Percentiles rank a stretch among this genome's conserved stretches.
phyloP scores from a whole-genome alignment of 2,113 vertebrate genomes.

The Serranochromis macrocephalus region DNA sequence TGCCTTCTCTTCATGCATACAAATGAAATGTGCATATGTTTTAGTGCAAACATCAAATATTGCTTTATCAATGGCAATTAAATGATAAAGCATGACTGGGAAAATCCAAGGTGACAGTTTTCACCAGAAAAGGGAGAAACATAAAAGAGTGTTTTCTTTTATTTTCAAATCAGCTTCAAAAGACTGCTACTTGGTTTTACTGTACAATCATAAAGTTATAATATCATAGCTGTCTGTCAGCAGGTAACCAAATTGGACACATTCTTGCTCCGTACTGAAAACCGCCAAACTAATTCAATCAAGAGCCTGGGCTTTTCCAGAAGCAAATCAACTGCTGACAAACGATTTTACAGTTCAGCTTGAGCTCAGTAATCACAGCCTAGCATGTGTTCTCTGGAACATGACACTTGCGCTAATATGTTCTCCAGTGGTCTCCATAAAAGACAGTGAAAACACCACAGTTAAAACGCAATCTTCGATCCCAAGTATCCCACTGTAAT shows the following conservation, averaged over 20 bases:
- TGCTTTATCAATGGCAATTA: neutral
- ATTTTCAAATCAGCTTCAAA: neutral
- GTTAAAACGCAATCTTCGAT: constrained; percentile 39
- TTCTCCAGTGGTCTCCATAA: constrained; percentile 59
- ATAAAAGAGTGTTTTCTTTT: neutral
- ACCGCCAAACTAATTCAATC: constrained; percentile 66
- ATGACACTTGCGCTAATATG: constrained; percentile 61
- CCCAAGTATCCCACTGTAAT: constrained; percentile 26
- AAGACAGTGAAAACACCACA: constrained; percentile 37
- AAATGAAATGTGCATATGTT: constrained; percentile 6
- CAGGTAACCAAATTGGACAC: constrained; percentile 49
- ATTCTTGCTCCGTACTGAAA: constrained; percentile 46
- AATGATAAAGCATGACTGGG: neutral
- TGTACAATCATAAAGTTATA: constrained; percentile 21
- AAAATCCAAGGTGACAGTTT: neutral
- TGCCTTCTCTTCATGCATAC: constrained; percentile 28
- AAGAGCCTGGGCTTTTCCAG: constrained; percentile 50
- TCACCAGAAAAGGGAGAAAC: neutral
- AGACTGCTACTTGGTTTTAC: neutral
- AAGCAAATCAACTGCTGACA: constrained; percentile 68
- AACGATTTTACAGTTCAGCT: constrained; percentile 63
- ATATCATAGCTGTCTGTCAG: constrained; percentile 23
- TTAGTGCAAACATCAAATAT: neutral
- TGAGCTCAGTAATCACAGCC: constrained; percentile 64
- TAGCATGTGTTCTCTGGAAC: constrained; percentile 61